Base-by-base conservation (phyloP, 2,113 vertebrate genomes). In the Choloepus hoffmanni region DNA sequence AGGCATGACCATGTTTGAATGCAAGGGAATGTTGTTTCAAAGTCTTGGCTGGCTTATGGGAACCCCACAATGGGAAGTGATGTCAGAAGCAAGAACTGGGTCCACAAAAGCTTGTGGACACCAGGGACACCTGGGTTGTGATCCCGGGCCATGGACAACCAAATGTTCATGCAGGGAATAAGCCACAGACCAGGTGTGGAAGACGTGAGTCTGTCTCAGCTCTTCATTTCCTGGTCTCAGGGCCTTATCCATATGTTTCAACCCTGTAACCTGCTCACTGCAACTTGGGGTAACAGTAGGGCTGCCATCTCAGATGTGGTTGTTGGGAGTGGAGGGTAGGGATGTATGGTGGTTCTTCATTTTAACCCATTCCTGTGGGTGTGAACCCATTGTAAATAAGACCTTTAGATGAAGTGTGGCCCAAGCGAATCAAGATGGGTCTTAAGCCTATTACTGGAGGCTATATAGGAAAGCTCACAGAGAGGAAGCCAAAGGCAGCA, bases 251-350 rank as follows among this genome's bases (percentile, higher is more conserved):
- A 65, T 9, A 1, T 67, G 50, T 5, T 23, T 63, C 33, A 73
- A 12, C 16, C 15, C 60, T 19, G 55, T 13, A 11, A 14, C 16
- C 15, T 30, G 7, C 53, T n/a, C 33, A 55, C 33, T 3, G 11
- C 48, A 30, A 2, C 62, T 58, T 65, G 18, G 28, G 74, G 67
- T n/a, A 58, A 18, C 24, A 14, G 0, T 12, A 18, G 0, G 0
- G 26, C 48, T 43, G 30, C 23, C 3, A 2, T n/a, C 19, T 50
- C 5, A 30, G 73, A 33, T 50, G n/a, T 1, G 2, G 10, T 21
- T 65, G 15, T 3, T 28, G 26, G 19, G 28, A 18, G 4, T 24
- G 19, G 0, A 30, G 21, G 50, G 12, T n/a, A 4, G 12, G 43
- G 11, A 11, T 62, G 10, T 55, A 15, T 55, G 2, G 15, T 16